Conservation (phyloP, 2,113 vertebrate species). For the Peromyscus californicus region DNA sequence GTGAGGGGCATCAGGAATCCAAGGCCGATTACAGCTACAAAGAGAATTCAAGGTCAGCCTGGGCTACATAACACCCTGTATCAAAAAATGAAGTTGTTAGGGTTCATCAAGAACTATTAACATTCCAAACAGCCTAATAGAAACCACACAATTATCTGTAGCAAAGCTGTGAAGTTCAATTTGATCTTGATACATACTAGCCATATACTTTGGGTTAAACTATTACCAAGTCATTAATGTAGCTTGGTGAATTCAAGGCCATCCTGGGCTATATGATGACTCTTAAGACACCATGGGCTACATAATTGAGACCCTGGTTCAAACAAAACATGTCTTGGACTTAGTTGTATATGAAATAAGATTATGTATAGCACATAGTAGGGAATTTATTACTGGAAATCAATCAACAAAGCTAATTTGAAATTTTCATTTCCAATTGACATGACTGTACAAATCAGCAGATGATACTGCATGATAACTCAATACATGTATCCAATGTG, state of each 20-base stretch:
- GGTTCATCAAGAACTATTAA: background rate
- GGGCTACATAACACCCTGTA: background rate
- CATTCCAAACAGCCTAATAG: background rate
- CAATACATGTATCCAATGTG: background rate
- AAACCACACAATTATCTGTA: background rate
- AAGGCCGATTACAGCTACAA: background rate
- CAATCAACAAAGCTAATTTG: slow-evolving; percentile 43
- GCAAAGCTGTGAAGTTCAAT: background rate
- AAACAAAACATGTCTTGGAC: slow-evolving; percentile 2
- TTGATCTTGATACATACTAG: background rate
- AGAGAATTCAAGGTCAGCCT: background rate
- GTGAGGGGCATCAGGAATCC: background rate
- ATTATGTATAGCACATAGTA: background rate
- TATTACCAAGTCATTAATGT: slow-evolving; percentile 21
- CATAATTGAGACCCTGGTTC: background rate
- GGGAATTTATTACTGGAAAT: background rate
- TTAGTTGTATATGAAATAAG: slow-evolving; percentile 18
- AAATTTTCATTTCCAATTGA: background rate
- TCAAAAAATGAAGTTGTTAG: background rate
- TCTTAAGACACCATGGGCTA: background rate
- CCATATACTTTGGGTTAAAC: slow-evolving; percentile 1
- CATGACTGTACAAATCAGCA: background rate
- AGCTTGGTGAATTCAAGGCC: background rate
- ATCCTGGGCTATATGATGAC: background rate
- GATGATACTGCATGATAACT: background rate